These are phyloP conservation scores for Rhynchophorus ferrugineus DNA, from an alignment of 1,140 invertebrate genomes.

Conservation along the genomic window DNA sequence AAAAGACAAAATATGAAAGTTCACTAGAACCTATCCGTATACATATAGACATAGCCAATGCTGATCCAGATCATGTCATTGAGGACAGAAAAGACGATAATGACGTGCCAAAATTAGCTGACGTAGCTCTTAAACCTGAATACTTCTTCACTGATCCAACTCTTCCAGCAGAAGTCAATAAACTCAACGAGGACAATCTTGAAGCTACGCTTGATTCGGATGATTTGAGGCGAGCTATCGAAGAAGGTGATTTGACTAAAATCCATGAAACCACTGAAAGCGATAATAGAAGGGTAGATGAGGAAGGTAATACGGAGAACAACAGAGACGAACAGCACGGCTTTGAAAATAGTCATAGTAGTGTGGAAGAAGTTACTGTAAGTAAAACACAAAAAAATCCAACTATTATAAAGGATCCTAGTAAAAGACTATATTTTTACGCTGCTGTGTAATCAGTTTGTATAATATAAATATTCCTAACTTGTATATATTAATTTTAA, in stretches of 20 bases:
- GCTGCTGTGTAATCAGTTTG: conserved; percentile 29
- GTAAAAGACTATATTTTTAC: conserved; percentile 37
- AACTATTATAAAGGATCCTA: conserved; percentile 35
- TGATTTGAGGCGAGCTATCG: conserved; percentile 7
- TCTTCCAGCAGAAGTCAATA: conserved; percentile 14
- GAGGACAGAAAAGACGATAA: too few species aligned
- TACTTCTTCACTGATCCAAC: conserved; percentile 28
- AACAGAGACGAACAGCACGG: conserved; percentile 7
- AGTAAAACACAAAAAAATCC: conserved; percentile 21
- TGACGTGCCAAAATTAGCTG: conserved; percentile 17
- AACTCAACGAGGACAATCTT: conserved; percentile 7
- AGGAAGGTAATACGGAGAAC: conserved; percentile 16
- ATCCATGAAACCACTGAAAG: background rate
- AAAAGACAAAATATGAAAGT: too few species aligned
- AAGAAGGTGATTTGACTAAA: conserved; percentile 6
- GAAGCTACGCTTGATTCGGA: conserved; percentile 5
- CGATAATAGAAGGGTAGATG: background rate
- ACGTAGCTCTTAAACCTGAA: conserved; percentile 29
- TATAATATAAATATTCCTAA: too few species aligned
- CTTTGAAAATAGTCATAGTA: conserved; percentile 9
- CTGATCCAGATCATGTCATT: too few species aligned
- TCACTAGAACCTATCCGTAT: too few species aligned
- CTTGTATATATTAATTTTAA: background rate
- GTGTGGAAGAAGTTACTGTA: background rate
- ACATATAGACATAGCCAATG: too few species aligned